Conservation (phyloP, 2,113 vertebrate genomes). For the Trogon surrucura region DNA sequence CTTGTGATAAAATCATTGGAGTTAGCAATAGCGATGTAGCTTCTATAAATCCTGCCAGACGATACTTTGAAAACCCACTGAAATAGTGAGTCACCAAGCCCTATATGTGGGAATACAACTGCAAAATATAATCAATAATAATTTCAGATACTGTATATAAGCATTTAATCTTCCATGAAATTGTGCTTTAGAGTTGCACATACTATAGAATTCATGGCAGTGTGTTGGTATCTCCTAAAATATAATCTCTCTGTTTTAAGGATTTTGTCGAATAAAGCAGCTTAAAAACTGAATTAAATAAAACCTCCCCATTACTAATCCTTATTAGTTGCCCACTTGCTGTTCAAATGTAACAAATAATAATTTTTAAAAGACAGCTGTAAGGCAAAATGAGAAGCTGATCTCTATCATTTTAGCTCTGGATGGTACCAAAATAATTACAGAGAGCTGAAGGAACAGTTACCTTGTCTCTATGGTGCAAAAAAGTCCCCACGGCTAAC, state of each 20-base stretch:
- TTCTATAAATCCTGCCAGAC: background rate
- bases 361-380: conserved; percentile 35
- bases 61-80: background rate
- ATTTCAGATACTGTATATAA: conserved; percentile 11
- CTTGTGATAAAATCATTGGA: background rate
- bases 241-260: conserved; percentile 67
- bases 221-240: conserved; percentile 48
- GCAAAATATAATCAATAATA: conserved; percentile 36
- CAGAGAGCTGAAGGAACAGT: background rate
- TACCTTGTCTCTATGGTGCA: background rate
- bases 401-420: background rate
- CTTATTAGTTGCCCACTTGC: conserved; percentile 69
- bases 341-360: conserved; percentile 56
- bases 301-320: conserved; percentile 68
- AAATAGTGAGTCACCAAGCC: background rate
- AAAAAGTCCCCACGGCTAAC: background rate
- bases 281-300: conserved; percentile 70
- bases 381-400: conserved; percentile 21
- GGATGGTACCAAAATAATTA: background rate
- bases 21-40: background rate
- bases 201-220: conserved; percentile 16
- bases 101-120: background rate
- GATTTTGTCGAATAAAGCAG: conserved; percentile 68
- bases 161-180: conserved; percentile 53
- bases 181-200: conserved; percentile 17